Evolutionary conservation across 1,140 invertebrate species (phyloP), one percentile per base, ranked within the genome.

Genomic region (Sarcophaga bullata): DNA sequence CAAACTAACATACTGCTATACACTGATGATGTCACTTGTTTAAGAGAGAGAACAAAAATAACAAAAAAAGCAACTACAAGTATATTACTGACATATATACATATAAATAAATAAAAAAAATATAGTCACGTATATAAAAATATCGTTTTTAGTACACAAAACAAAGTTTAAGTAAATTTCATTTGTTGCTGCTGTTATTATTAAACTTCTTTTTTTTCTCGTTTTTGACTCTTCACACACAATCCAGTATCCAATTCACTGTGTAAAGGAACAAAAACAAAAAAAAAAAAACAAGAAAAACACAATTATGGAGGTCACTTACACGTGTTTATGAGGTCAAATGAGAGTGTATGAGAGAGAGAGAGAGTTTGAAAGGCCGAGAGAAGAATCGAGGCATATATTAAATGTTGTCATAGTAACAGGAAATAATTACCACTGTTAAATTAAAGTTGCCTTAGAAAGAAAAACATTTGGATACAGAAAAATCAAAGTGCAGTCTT

Each of bases 21-120:
- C 75, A 48, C 8, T 78, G 75, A 78, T 78, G 75, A 78, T 78
- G 75, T 78, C 75, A 78, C 75, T 78, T 78, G 75, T 78, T 78
- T 19, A 25, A 72, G 62, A 25, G 19, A 78, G 75, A 73, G 75
- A n/a, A 17, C 48, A 50, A 50, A 49, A 78, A 37, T 17, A 52
- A 11, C 62, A 25, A 50, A 50, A n/a, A 6, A 19, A 78, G n/a
- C 9, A 76, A 52, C 48, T 19, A 50, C 75, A 76, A 49, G 8
- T 50, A 25, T 50, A 19, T 49, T 52, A 78, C 75, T 25, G 25
- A 37, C 25, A 37, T 37, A 37, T 37, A 52, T n/a, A 75, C 75
- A 78, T 10, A 72, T 19, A 72, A 25, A 72, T 72, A 72, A 72
- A 78, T 19, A 78, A 78, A 50, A 37, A 75, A 46, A 75, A 78